Evolutionary conservation across 1,140 invertebrate species (phyloP).

Genomic region (Branchinecta lindahli): DNA sequence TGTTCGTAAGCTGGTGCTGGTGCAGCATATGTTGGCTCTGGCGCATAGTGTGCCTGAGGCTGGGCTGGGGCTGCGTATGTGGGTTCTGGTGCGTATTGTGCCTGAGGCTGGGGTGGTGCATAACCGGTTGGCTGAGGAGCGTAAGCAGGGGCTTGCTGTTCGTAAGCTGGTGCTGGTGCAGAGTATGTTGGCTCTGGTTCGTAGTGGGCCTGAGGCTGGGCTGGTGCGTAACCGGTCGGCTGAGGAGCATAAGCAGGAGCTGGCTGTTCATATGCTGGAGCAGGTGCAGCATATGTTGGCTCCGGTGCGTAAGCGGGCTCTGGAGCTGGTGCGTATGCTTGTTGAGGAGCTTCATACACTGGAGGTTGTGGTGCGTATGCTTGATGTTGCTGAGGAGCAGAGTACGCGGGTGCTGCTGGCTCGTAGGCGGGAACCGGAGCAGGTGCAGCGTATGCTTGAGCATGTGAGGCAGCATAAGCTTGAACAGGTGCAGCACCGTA

Average conservation of each 20-base stretch:
- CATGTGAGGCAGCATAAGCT: background rate
- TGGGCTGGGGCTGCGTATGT: conserved; percentile 17
- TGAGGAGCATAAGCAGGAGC: conserved; percentile 13
- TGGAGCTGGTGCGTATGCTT: background rate
- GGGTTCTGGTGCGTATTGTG: conserved; percentile 11
- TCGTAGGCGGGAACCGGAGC: conserved; percentile 13
- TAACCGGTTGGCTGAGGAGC: background rate
- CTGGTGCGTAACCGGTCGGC: background rate
- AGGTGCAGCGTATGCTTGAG: conserved; percentile 15
- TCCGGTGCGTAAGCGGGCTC: conserved; percentile 12
- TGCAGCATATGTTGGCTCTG: conserved; percentile 13
- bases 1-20: conserved; percentile 14
- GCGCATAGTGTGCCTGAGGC: conserved; percentile 12
- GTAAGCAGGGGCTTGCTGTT: conserved; percentile 9
- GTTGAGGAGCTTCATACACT: conserved; percentile 4
- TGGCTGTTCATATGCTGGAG: conserved; percentile 12
- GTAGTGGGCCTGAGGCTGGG: conserved; percentile 10
- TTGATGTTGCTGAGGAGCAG: conserved; percentile 6
- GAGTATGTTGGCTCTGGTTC: conserved; percentile 15
- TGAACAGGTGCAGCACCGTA: too few species aligned
- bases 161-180: conserved; percentile 14
- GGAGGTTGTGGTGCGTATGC: conserved; percentile 3
- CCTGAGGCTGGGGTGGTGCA: background rate
- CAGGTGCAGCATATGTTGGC: conserved; percentile 15
- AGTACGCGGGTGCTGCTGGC: conserved; percentile 12